Evolutionary conservation across 2,113 vertebrate species (phyloP).

Genomic region (Stictonetta naevosa): DNA sequence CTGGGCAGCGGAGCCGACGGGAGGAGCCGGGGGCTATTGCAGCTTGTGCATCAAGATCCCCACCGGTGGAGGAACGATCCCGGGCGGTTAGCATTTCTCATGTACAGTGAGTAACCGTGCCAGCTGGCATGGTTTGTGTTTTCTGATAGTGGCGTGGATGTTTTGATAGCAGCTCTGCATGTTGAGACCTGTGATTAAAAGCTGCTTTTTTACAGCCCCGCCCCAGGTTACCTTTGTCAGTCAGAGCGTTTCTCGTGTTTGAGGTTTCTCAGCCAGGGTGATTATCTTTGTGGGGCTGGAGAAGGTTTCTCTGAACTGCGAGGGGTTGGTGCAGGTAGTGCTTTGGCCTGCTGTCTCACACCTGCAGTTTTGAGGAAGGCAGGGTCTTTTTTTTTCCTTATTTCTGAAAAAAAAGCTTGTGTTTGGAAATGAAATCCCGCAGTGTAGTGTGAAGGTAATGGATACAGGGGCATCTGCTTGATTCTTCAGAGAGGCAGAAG

Average conservation of each 20-base stretch:
- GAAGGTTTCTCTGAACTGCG: not conserved
- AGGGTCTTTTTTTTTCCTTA: not conserved
- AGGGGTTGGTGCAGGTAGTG: not conserved
- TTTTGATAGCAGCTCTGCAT: not conserved
- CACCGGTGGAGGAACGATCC: not conserved
- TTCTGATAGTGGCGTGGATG: not conserved
- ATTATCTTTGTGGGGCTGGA: not conserved
- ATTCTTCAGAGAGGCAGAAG: slow-evolving; percentile 21
- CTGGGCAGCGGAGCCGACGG: not conserved
- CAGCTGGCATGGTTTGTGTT: not conserved
- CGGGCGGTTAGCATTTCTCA: not conserved
- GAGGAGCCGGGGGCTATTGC: not conserved
- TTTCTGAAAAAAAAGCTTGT: not conserved
- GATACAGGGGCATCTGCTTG: not conserved
- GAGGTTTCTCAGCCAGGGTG: not conserved
- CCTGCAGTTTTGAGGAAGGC: not conserved
- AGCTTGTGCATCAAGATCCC: rapidly evolving
- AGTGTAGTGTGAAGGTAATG: not conserved
- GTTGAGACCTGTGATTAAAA: slow-evolving; percentile 2
- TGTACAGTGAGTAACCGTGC: not conserved
- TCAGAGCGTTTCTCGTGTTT: not conserved
- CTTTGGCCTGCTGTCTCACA: not conserved
- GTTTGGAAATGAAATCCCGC: not conserved
- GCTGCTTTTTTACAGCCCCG: not conserved
- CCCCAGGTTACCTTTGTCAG: not conserved